Percentiles rank a stretch among this genome's conserved stretches.
These are phyloP conservation scores for Embidobia sp. DNA, from an alignment of 2,888 invertebrate genomes.

Conservation along the genomic window DNA sequence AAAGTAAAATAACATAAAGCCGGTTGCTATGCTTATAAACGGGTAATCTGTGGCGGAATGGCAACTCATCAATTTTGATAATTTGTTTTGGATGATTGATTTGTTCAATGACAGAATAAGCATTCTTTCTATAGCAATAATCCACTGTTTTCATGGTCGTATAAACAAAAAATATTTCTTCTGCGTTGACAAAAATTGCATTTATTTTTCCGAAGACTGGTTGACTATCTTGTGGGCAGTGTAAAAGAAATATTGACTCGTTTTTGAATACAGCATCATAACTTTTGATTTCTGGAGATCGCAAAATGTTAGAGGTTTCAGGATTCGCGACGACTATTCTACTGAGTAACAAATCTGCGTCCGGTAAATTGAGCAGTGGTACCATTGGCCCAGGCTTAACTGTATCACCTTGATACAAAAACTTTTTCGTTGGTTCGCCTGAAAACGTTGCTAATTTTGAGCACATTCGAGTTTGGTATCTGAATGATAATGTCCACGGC, in stretches of 20 bases:
- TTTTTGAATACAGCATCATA: constrained; percentile 3
- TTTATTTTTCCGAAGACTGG: constrained; percentile 10
- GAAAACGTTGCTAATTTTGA: constrained; percentile 33
- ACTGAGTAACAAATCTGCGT: constrained; percentile 1
- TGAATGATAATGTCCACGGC: constrained; percentile 45
- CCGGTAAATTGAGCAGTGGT: background rate
- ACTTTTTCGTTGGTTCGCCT: constrained; percentile 21
- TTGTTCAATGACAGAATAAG: too few relatives aligned
- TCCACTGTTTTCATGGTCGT: too few relatives aligned
- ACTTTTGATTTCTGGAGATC: background rate
- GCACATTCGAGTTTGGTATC: constrained; percentile 49
- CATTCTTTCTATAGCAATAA: too few relatives aligned
- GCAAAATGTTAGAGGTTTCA: constrained; percentile 4
- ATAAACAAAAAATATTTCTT: too few relatives aligned
- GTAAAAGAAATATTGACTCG: constrained; percentile 20
- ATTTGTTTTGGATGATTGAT: too few relatives aligned
- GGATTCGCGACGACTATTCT: constrained; percentile 1
- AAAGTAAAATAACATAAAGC: background rate
- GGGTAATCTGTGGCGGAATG: too few relatives aligned
- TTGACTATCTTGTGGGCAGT: constrained; percentile 10
- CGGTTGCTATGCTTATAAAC: background rate
- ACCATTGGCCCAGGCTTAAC: constrained; percentile 41
- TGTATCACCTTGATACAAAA: constrained; percentile 50
- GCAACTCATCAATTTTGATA: too few relatives aligned
- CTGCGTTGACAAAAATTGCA: background rate